Evolutionary conservation across 1,140 invertebrate genomes (phyloP).

Genomic region (Drosophila nebulosa): DNA sequence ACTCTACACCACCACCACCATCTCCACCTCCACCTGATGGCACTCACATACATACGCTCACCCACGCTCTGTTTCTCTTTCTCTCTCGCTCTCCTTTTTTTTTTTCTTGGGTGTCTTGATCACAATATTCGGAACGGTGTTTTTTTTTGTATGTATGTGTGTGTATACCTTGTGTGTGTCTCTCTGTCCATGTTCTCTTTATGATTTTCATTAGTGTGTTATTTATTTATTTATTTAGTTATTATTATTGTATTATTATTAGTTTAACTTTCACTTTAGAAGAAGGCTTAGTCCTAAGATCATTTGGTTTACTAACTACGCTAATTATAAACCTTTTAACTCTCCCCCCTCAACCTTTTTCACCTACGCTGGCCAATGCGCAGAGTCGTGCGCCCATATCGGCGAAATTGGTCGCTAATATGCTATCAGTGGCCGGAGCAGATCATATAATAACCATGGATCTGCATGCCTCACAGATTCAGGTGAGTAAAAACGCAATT

Average conservation of each 20-base stretch:
- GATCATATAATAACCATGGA: slow-evolving; percentile 99
- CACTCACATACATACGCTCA: not conserved
- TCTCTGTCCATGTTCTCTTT: slow-evolving; percentile 58
- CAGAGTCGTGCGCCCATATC: slow-evolving; percentile 98
- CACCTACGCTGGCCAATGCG: slow-evolving; percentile 70
- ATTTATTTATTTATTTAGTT: slow-evolving; percentile 6
- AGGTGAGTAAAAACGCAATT: slow-evolving; percentile 81
- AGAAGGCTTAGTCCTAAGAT: slow-evolving; percentile 23
- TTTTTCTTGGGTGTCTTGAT: slow-evolving; percentile 15
- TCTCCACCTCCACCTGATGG: not conserved
- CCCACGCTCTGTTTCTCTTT: not conserved
- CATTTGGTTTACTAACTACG: slow-evolving; percentile 55
- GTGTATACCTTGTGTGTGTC: slow-evolving; percentile 11
- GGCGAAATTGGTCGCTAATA: slow-evolving; percentile 99
- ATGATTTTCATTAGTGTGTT: slow-evolving; percentile 40
- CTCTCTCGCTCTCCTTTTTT: not conserved
- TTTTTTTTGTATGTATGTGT: too few relatives aligned
- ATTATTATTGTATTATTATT: slow-evolving; percentile 51
- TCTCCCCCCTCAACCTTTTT: slow-evolving; percentile 44
- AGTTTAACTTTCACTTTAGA: slow-evolving; percentile 25
- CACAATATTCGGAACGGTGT: slow-evolving; percentile 57
- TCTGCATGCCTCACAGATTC: slow-evolving; percentile 99
- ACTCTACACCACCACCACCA: not conserved
- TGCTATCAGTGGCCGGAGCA: slow-evolving; percentile 98
- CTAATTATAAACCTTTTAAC: slow-evolving; percentile 53